phyloP scores from a whole-genome alignment of 2,888 invertebrate species.

The Torymus auratus region DNA sequence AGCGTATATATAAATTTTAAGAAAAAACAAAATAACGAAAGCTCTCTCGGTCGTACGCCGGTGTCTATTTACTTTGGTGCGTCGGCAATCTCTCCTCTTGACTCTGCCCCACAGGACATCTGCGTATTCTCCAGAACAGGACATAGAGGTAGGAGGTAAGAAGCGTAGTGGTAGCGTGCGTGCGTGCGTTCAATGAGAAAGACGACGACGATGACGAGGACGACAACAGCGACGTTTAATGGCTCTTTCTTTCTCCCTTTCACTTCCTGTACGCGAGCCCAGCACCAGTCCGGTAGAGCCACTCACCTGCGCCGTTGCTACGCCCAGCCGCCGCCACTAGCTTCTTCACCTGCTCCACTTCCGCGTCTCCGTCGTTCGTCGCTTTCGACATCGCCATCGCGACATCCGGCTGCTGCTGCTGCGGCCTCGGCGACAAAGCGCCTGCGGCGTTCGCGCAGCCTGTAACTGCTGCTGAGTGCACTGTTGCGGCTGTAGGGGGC shows the following conservation, averaged over 20 bases:
- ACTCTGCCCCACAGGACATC: neutral
- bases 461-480: slow-evolving; percentile 52
- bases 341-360: slow-evolving; percentile 56
- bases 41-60: slow-evolving; percentile 50
- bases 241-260: slow-evolving; percentile 50
- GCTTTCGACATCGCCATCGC: slow-evolving; percentile 39
- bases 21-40: slow-evolving; percentile 28
- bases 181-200: slow-evolving; percentile 37
- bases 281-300: slow-evolving; percentile 72
- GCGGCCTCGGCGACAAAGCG: slow-evolving; percentile 35
- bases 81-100: neutral
- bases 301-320: slow-evolving; percentile 70
- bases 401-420: slow-evolving; percentile 1
- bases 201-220: slow-evolving; percentile 37
- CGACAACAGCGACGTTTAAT: slow-evolving; percentile 1
- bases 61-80: slow-evolving; percentile 54
- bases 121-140: slow-evolving; percentile 12
- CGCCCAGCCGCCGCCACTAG: slow-evolving; percentile 61
- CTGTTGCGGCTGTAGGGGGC: slow-evolving; percentile 50
- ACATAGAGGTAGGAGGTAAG: slow-evolving; percentile 44
- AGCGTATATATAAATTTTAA: too few species aligned
- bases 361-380: slow-evolving; percentile 39
- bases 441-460: slow-evolving; percentile 52
- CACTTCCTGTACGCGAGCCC: slow-evolving; percentile 69
- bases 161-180: slow-evolving; percentile 51